Conservation (phyloP, 2,113 vertebrate genomes). For the Brevimyrus niger region DNA sequence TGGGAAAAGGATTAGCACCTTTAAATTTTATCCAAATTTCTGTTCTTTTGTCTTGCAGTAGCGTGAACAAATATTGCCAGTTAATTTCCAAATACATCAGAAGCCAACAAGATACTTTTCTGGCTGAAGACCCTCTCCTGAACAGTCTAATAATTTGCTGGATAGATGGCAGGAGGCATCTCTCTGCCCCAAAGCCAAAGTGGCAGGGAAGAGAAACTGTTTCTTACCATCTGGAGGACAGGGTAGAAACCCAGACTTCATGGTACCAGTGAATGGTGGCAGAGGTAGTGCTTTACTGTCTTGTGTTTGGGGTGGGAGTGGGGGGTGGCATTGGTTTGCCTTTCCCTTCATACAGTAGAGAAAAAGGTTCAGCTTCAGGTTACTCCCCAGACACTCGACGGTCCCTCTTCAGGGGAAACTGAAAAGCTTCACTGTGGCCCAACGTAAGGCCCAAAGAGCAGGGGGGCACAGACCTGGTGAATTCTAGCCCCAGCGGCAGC, state of each 20-base stretch:
- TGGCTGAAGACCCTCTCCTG: neutral
- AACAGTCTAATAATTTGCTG: neutral
- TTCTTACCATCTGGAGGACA: neutral
- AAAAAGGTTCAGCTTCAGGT: neutral
- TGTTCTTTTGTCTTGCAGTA: neutral
- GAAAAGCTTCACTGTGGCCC: neutral
- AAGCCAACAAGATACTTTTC: neutral
- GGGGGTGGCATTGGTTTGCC: neutral
- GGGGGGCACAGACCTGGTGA: neutral
- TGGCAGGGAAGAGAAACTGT: neutral
- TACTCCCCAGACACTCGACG: neutral
- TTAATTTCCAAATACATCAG: neutral
- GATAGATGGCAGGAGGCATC: neutral
- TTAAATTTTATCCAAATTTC: neutral
- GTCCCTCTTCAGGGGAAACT: neutral
- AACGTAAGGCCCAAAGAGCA: neutral
- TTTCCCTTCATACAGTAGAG: neutral
- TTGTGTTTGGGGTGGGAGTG: neutral
- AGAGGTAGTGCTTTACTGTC: neutral
- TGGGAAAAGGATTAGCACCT: neutral
- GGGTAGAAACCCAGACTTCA: neutral
- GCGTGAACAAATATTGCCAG: neutral
- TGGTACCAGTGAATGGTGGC: neutral
- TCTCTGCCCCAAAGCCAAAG: neutral
- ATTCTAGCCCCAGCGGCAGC: neutral